Base-by-base conservation (phyloP, 2,888 invertebrate genomes). In the Trisateles emortualis region DNA sequence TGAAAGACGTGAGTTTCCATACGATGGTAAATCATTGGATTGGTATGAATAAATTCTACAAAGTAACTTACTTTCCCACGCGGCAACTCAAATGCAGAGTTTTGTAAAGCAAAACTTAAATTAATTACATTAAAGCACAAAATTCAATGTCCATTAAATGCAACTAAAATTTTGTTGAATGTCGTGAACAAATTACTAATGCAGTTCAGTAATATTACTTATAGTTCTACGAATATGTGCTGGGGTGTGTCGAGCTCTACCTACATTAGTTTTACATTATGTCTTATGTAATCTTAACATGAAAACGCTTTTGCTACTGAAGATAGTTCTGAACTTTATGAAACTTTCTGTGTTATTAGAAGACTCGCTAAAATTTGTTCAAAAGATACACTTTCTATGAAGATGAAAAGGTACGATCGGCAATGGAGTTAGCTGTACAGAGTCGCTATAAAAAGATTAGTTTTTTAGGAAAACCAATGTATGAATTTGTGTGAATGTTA, bases 201-300 rank as follows among this genome's bases (percentile, higher is more conserved):
- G 26, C 8, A 8, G 4, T n/a, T n/a, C 26, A 26, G 8, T 8
- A 8, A 6, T 26, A 26, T 6, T 26, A 26, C 1, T 1, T 3
- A 8, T 26, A 11, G 30, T 16, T 33, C 14, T 14, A 33, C 33
- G 4, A 26, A 26, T 8, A 26, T 26, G 26, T 26, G 9, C 26
- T 9, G 33, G 11, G 13, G 22, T 10, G 26, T 40, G 14, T 16
- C 24, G 33, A 29, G 8, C 16, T 33, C n/a, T 33, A 29, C 29
- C 40, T 38, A 32, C 17, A 13, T 41, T n/a, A 10, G 35, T 17
- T n/a, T 1, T 29, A 44, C 35, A 13, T 32, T 29, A 39, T 40
- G 10, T 33, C 8, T 14, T 14, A 16, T 13, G 24, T 43, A 44
- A 17, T 41, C 14, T 29, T 14, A 6, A 41, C 16, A 41, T 2